Conservation (phyloP, 1,140 invertebrate genomes). For the Hycleus phaleratus region DNA sequence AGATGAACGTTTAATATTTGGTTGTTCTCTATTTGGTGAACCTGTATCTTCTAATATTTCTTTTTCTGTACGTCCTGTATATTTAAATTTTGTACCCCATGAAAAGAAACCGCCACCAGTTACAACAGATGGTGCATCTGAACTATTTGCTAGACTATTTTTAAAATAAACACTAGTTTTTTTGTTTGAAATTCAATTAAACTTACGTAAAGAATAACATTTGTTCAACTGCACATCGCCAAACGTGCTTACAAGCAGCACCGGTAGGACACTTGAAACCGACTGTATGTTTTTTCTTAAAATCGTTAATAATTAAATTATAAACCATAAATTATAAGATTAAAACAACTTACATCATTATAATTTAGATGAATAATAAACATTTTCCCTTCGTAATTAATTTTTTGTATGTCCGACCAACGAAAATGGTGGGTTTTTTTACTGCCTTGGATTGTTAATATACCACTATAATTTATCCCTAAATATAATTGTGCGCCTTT, state of each 20-base stretch:
- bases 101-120: conserved; percentile 91
- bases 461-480: conserved; percentile 90
- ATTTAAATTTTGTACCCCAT: conserved; percentile 89
- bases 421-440: conserved; percentile 89
- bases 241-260: conserved; percentile 85
- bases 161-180: neutral
- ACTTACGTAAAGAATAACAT: conserved; percentile 97
- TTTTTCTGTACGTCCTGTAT: conserved; percentile 78
- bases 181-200: neutral
- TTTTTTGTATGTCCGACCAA: conserved; percentile 92
- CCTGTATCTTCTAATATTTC: conserved; percentile 73
- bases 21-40: conserved; percentile 50
- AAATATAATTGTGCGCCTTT: conserved; percentile 84
- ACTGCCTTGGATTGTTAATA: conserved; percentile 89
- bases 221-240: conserved; percentile 94
- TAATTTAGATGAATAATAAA: conserved; percentile 88
- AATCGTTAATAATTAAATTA: conserved; percentile 25
- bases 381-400: conserved; percentile 97
- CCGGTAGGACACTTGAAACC: conserved; percentile 91
- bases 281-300: conserved; percentile 91
- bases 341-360: conserved; percentile 43
- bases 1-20: conserved; percentile 50
- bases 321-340: too few species aligned
- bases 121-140: conserved; percentile 76
- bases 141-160: conserved; percentile 73